Conservation (phyloP, 2,888 invertebrate species). For the Pheosia tremula region DNA sequence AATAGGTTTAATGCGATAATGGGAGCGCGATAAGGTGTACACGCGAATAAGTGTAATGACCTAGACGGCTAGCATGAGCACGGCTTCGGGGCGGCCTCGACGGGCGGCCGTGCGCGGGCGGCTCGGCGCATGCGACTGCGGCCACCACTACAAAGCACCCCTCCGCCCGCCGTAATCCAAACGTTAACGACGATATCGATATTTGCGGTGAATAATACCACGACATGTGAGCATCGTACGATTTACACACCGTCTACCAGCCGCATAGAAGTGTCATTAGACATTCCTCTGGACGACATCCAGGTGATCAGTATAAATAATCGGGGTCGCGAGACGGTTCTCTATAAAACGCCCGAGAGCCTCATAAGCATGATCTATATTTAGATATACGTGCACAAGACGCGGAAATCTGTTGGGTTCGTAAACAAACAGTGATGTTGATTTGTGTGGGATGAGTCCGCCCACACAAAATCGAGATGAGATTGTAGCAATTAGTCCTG, state of each 20-base stretch:
- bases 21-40: conserved; percentile 78
- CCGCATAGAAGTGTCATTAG: conserved; percentile 53
- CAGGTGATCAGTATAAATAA: conserved; percentile 66
- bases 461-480: background rate
- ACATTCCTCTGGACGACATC: conserved; percentile 72
- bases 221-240: conserved; percentile 62
- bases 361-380: conserved; percentile 18
- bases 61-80: conserved; percentile 68
- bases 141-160: conserved; percentile 68
- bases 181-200: conserved; percentile 76
- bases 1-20: conserved; percentile 82
- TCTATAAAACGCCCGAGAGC: conserved; percentile 31
- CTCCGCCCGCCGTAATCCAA: conserved; percentile 73
- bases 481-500: background rate
- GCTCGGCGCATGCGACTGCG: conserved; percentile 76
- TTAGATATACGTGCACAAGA: conserved; percentile 15
- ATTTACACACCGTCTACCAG: conserved; percentile 52
- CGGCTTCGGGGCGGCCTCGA: conserved; percentile 75
- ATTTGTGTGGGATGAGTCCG: background rate
- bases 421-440: conserved; percentile 7
- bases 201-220: conserved; percentile 76
- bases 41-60: conserved; percentile 81
- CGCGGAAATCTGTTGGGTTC: conserved; percentile 11
- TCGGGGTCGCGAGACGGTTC: conserved; percentile 38
- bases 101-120: conserved; percentile 75